Conservation (phyloP, 2,113 vertebrate species). For the Baryphthengus martii region DNA sequence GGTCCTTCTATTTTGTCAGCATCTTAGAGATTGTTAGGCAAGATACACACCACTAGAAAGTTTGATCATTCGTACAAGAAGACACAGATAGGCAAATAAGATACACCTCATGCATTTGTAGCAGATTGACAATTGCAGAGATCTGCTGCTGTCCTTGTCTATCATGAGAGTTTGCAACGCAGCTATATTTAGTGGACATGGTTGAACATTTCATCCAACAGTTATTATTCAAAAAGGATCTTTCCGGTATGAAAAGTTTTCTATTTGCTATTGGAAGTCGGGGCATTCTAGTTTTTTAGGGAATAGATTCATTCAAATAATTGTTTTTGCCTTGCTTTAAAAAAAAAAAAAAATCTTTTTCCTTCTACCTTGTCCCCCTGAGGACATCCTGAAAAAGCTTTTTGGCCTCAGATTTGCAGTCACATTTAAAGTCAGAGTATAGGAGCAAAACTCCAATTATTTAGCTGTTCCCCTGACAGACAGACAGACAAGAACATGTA, state of each 20-base stretch:
- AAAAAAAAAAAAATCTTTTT: not conserved
- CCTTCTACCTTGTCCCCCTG: not conserved
- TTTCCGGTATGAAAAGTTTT: not conserved
- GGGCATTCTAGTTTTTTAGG: not conserved
- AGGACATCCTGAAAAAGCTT: not conserved
- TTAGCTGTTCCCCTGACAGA: not conserved
- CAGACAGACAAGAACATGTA: not conserved
- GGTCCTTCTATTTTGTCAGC: not conserved
- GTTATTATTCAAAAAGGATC: not conserved
- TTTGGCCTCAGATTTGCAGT: not conserved
- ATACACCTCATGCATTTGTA: not conserved
- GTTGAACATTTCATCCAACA: not conserved
- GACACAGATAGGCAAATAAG: not conserved
- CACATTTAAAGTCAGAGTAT: not conserved
- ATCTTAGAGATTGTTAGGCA: not conserved
- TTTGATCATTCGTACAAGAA: not conserved
- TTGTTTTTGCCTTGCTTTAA: not conserved
- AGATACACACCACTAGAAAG: not conserved
- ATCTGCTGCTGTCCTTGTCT: not conserved
- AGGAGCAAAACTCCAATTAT: not conserved
- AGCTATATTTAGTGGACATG: not conserved
- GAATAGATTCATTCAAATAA: not conserved
- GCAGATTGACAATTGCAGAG: not conserved
- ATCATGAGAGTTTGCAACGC: not conserved
- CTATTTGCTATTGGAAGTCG: not conserved